Base-by-base conservation (phyloP, 2,113 vertebrate species). In the Notothenia rossii region DNA sequence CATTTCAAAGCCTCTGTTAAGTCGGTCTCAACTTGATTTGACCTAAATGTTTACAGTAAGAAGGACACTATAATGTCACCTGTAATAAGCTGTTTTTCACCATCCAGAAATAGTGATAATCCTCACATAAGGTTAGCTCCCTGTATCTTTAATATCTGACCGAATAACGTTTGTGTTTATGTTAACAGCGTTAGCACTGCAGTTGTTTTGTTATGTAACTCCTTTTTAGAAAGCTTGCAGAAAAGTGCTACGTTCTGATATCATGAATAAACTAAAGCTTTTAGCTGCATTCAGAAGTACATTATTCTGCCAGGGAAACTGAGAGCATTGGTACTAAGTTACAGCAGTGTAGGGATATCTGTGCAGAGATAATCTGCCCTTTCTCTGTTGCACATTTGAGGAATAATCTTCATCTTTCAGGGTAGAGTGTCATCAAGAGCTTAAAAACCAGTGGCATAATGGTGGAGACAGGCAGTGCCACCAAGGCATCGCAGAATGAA, bases 251-350 rank as follows among this genome's bases (percentile, higher is more conserved):
- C 78, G 3, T 86, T 89, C 78, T 85, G 82, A 89, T 86, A 81
- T 86, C 70, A 91, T 89, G 82, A 92, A 81, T 90, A 90, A 92
- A 90, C 63, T 77, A 84, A 91, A 88, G 85, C 84, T 88, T 89
- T 85, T 65, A 90, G 86, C 83, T 46, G 51, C 77, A 69, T 77
- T 63, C 74, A 59, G 66, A 53, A 12, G 13, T 82, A 82, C 84
- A 85, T 89, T 71, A 88, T 65, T 76, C 78, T 83, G 77, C 76
- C 66, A 45, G 78, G 46, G 76, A 84, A 81, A 88, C 73, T 51
- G 81, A 88, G 84, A 84, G 80, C 72, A 67, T 55, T 36, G 40
- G 13, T 76, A 61, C 75, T 66, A 86, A 75, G 73, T 91, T 86
- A 79, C 71, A 85, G 81, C 55, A 29, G 75, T 22, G 85, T 40